Evolutionary conservation across 2,888 invertebrate genomes (phyloP).

Genomic region (Cremastobaeus sp.): DNA sequence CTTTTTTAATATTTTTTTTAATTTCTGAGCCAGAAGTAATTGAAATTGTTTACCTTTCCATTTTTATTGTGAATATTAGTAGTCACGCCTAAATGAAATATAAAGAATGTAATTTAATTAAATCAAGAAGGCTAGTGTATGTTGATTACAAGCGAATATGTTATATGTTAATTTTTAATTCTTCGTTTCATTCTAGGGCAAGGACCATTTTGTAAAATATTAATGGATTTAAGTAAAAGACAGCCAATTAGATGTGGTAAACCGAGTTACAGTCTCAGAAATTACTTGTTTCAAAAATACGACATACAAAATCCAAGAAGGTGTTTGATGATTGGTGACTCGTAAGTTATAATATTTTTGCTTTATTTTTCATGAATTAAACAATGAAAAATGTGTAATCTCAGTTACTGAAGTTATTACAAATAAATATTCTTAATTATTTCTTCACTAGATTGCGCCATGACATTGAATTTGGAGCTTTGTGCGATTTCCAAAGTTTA

Average conservation of each 20-base stretch:
- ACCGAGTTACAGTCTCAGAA: conserved; percentile 77
- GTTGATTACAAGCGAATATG: too few species aligned
- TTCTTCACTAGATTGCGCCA: conserved; percentile 65
- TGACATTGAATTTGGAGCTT: conserved; percentile 71
- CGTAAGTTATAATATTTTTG: conserved; percentile 65
- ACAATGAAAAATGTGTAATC: neutral
- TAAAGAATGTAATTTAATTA: too few species aligned
- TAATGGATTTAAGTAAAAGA: conserved; percentile 77
- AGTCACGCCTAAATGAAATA: too few species aligned
- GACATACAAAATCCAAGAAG: conserved; percentile 65
- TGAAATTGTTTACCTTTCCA: too few species aligned
- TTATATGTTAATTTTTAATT: too few species aligned
- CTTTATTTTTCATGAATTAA: neutral
- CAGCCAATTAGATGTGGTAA: conserved; percentile 79
- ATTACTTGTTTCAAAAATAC: conserved; percentile 71
- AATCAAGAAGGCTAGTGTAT: too few species aligned
- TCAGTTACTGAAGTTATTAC: too few species aligned
- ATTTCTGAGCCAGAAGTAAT: too few species aligned
- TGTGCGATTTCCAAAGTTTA: conserved; percentile 69
- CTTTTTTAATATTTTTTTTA: too few species aligned
- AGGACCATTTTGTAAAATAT: conserved; percentile 78
- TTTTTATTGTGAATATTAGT: too few species aligned
- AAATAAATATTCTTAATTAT: neutral
- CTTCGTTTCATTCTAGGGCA: too few species aligned
- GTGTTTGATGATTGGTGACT: conserved; percentile 73